Conservation (phyloP, 2,797 vertebrate genomes). For the Alfaro cultratus region DNA sequence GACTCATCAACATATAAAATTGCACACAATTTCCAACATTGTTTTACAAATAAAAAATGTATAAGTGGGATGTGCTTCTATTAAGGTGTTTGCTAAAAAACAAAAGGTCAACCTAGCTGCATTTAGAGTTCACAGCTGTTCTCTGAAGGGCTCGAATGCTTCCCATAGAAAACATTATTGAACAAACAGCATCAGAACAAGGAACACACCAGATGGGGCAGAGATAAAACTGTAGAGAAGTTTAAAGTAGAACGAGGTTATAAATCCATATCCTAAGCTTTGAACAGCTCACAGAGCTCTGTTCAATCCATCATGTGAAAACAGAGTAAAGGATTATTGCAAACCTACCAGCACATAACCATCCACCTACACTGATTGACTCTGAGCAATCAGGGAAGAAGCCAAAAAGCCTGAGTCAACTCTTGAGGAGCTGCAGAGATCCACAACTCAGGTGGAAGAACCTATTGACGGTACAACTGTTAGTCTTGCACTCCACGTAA, state of each 20-base stretch:
- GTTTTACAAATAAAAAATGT: background rate
- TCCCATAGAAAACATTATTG: background rate
- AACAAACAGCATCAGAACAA: background rate
- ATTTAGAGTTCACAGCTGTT: background rate
- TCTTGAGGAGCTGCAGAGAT: background rate
- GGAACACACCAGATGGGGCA: background rate
- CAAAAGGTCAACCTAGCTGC: background rate
- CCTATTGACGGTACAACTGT: background rate
- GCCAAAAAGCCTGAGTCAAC: background rate
- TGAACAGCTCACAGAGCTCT: background rate
- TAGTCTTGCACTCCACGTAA: background rate
- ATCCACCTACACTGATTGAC: background rate
- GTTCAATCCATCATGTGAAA: background rate
- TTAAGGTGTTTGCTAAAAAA: background rate
- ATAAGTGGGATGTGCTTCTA: background rate
- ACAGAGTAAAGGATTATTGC: background rate
- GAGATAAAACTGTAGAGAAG: background rate
- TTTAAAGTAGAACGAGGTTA: background rate
- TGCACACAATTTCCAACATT: background rate
- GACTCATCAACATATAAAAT: background rate
- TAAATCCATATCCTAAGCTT: background rate
- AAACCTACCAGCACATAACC: background rate
- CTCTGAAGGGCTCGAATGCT: background rate
- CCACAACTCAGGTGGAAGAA: background rate
- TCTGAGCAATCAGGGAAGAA: background rate